phyloP scores from a whole-genome alignment of 2,888 invertebrate species.

The Philereme transversata region DNA sequence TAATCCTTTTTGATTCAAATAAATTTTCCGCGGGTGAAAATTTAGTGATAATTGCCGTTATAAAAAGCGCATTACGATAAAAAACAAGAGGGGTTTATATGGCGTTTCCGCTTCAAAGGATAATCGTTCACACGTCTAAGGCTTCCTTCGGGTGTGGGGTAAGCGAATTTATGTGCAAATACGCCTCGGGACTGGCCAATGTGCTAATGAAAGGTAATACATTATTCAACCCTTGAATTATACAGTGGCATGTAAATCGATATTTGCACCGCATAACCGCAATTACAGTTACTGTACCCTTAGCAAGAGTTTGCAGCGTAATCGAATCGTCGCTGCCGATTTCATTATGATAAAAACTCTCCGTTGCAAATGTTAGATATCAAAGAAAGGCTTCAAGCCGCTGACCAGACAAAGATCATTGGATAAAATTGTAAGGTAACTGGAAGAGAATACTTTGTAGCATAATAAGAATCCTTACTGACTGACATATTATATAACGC shows the following conservation, averaged over 20 bases:
- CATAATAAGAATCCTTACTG: no score
- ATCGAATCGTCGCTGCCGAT: neutral
- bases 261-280: constrained; percentile 80
- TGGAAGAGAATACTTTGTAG: no score
- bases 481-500: no score
- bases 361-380: neutral
- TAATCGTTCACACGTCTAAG: constrained; percentile 73
- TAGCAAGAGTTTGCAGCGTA: constrained; percentile 11
- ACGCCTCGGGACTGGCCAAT: constrained; percentile 78
- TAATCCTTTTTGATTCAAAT: neutral
- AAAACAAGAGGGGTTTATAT: constrained; percentile 58
- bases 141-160: constrained; percentile 74
- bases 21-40: constrained; percentile 16
- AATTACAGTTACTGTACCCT: constrained; percentile 57
- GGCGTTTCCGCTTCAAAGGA: constrained; percentile 61
- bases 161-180: constrained; percentile 83
- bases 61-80: constrained; percentile 45
- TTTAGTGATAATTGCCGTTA: constrained; percentile 35
- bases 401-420: no score
- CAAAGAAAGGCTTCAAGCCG: constrained; percentile 6
- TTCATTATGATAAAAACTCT: no score
- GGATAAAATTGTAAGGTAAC: no score
- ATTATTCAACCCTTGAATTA: constrained; percentile 83
- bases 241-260: constrained; percentile 83
- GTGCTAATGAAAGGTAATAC: constrained; percentile 84